Evolutionary conservation across 2,888 invertebrate species (phyloP), one percentile per base, ranked within the genome.

Genomic region (Cryptus armator): DNA sequence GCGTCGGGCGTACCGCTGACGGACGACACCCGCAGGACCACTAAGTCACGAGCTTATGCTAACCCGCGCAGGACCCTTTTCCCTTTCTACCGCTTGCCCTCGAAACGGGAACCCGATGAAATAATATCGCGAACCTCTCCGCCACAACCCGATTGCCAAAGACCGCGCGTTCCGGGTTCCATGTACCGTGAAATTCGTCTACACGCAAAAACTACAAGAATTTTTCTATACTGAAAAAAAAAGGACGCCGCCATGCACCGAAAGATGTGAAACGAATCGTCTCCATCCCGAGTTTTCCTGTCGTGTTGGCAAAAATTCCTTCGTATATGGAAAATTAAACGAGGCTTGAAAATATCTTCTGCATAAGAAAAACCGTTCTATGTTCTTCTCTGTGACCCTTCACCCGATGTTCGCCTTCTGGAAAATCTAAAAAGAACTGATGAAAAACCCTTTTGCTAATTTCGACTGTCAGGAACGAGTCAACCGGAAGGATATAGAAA

Each of bases 31-130:
- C 93, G 80, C 88, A 93, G 93, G 93, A 92, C 89, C 89, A 93
- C 92, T 93, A 93, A 93, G 93, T 93, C 93, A 93, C 89, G 87
- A 88, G 82, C 88, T 91, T 92, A 93, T 92, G 92, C 93, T 92
- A 93, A 93, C 92, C 91, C 88, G 86, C 86, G 79, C 68, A 85
- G 68, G 79, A 86, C 87, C 85, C 88, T 84, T 88, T 86, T 88
- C 86, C 89, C 44, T 74, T 46, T 16, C 37, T 37, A 37, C 51
- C 56, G 37, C 56, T 68, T 53, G 71, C 32, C 71, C 56, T 53
- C 19, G 46, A 32, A 72, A 29, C 76, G 72, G 59, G 70, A 72
- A 67, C 79, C 66, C 90, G 90, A 90, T 90, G 91, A 92, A 91
- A 92, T 92, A 92, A 92, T 91, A 90, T 90, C 89, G 87, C 86